These are phyloP conservation scores for Matsumurasca onukii DNA, from an alignment of 1,140 invertebrate species.

Conservation along the genomic window DNA sequence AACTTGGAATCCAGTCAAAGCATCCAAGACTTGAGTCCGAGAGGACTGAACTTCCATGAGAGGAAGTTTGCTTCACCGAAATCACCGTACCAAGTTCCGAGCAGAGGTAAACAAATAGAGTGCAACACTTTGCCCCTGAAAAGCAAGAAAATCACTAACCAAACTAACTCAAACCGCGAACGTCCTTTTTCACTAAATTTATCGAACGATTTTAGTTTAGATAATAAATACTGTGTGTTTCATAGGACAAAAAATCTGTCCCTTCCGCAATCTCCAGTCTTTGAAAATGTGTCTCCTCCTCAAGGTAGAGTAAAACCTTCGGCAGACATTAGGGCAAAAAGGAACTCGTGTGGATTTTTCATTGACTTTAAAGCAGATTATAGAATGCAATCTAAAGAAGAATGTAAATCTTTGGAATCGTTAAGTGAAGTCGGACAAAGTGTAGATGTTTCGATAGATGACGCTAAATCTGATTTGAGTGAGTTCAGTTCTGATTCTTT, in stretches of 20 bases:
- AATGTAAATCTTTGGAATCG: slow-evolving; percentile 37
- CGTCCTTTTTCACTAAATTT: slow-evolving; percentile 24
- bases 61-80: slow-evolving; percentile 48
- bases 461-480: slow-evolving; percentile 45
- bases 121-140: slow-evolving; percentile 48
- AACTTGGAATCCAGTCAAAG: slow-evolving; percentile 80
- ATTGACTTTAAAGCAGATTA: slow-evolving; percentile 46
- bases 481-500: slow-evolving; percentile 76
- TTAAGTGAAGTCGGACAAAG: slow-evolving; percentile 36
- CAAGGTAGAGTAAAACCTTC: slow-evolving; percentile 33
- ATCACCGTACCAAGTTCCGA: slow-evolving; percentile 48
- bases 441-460: slow-evolving; percentile 32
- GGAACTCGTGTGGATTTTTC: slow-evolving; percentile 42
- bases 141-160: slow-evolving; percentile 45
- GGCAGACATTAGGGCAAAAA: slow-evolving; percentile 33
- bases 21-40: slow-evolving; percentile 70
- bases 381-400: slow-evolving; percentile 28
- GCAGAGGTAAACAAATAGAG: slow-evolving; percentile 49
- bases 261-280: slow-evolving; percentile 53
- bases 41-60: slow-evolving; percentile 46
- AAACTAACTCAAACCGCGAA: slow-evolving; percentile 29
- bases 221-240: slow-evolving; percentile 18
- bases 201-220: slow-evolving; percentile 11
- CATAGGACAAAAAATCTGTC: slow-evolving; percentile 40
- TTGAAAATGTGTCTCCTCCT: slow-evolving; percentile 44